Evolutionary conservation across 2,888 invertebrate genomes (phyloP), one percentile per base, ranked within the genome.

Genomic region (Melanotus villosus): DNA sequence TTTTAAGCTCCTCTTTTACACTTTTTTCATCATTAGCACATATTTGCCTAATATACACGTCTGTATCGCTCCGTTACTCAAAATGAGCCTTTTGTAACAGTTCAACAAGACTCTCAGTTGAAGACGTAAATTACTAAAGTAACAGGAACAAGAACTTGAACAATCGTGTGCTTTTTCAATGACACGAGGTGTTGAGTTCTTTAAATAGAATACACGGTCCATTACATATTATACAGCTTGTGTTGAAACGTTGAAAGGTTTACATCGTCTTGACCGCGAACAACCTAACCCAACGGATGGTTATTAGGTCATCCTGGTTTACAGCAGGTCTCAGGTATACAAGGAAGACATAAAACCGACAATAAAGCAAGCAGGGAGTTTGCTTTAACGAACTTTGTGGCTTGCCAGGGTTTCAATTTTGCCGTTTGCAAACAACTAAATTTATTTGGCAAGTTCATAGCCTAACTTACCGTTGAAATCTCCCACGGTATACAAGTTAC

Each of bases 231-330:
- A 56, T 56, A 34, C 47, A 38, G 65, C 30, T 41, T 34, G 45
- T 7, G 7, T 3, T 7, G 26, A 26, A 23, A 14, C 10, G 47
- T 65, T 65, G 36, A 64, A 34, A 21, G 57, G n/a, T 26, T 26
- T 26, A 26, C 26, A 3, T 50, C 30, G 38, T 50, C 41, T 66
- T 66, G 65, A 66, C 65, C 65, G 58, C 65, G 36, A 66, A 66
- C 58, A 66, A 66, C 65, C 59, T 45, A 50, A 50, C 36, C 43
- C 34, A 21, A 30, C 50, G 47, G 16, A 38, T 57, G 26, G 65
- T 65, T 65, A 65, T 65, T 65, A 58, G 65, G 58, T 65, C 65
- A 65, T 65, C 57, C 16, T 41, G 32, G 65, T 65, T 36, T 63
- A 38, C 18, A 56, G 19, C 38, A 38, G 38, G 38, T n/a, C 52